phyloP scores from a whole-genome alignment of 2,113 vertebrate genomes.

The Hystrix cristata region DNA sequence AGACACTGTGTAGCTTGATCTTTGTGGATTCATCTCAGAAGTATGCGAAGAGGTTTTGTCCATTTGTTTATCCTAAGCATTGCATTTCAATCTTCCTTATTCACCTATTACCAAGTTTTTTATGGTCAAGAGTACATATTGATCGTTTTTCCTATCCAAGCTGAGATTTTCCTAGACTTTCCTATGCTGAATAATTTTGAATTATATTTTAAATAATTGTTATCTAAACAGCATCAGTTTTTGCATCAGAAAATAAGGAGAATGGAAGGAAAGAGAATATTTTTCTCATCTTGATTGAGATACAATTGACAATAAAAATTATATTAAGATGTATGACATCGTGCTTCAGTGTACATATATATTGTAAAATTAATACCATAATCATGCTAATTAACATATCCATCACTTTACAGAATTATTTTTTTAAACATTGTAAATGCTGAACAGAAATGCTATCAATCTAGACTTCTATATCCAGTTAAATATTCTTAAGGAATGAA shows the following conservation, averaged over 20 bases:
- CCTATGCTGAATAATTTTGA: neutral
- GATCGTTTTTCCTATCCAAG: neutral
- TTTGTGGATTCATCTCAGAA: neutral
- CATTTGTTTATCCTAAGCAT: neutral
- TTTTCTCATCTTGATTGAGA: neutral
- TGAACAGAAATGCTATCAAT: neutral
- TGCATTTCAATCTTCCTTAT: neutral
- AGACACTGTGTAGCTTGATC: neutral
- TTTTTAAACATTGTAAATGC: neutral
- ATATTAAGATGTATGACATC: neutral
- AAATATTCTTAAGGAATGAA: neutral
- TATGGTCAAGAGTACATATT: neutral
- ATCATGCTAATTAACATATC: neutral
- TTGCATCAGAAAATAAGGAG: neutral
- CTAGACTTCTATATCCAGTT: neutral
- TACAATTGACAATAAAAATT: neutral
- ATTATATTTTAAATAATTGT: neutral
- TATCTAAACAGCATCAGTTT: neutral
- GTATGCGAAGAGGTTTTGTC: neutral
- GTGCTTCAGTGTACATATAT: neutral
- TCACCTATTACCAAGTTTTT: neutral
- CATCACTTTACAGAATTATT: neutral
- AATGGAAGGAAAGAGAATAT: neutral
- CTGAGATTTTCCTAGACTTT: neutral
- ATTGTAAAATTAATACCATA: neutral